Percentiles rank a stretch among this genome's conserved stretches.
Evolutionary conservation across 1,140 invertebrate species (phyloP).

Genomic region (Psix sp.): DNA sequence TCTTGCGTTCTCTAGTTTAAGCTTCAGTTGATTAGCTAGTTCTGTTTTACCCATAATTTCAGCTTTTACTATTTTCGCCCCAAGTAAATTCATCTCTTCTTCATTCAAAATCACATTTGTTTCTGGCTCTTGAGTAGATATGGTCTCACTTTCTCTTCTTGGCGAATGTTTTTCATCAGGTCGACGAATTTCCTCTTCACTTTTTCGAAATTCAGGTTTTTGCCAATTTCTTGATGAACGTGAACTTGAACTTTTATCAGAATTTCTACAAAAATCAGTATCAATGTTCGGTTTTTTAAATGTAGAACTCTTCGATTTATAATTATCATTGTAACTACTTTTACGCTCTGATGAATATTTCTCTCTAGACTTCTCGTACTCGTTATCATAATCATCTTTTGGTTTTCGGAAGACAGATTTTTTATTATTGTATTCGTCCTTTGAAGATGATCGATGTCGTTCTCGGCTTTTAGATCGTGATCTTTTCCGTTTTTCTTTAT

Average conservation of each 20-base stretch:
- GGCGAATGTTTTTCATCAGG: slow-evolving; percentile 21
- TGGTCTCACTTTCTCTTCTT: background rate
- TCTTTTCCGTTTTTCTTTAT: slow-evolving; percentile 29
- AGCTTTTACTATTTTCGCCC: slow-evolving; percentile 92
- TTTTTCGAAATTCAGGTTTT: slow-evolving; percentile 44
- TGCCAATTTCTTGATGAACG: slow-evolving; percentile 62
- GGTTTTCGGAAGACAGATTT: background rate
- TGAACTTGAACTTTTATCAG: slow-evolving; percentile 11
- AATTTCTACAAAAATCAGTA: slow-evolving; percentile 38
- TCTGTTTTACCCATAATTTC: slow-evolving; percentile 90
- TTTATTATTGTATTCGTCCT: background rate
- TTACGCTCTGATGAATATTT: slow-evolving; percentile 10
- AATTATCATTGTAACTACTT: background rate
- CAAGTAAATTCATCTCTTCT: slow-evolving; percentile 91
- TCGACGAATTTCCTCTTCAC: slow-evolving; percentile 40
- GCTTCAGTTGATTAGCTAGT: slow-evolving; percentile 84
- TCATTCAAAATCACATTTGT: slow-evolving; percentile 79
- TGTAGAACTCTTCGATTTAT: background rate
- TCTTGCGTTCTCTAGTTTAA: slow-evolving; percentile 84
- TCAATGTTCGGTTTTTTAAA: slow-evolving; percentile 60
- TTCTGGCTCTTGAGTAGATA: background rate
- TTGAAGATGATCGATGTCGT: slow-evolving; percentile 15
- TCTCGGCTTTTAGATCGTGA: slow-evolving; percentile 61
- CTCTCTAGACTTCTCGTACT: no score
- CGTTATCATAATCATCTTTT: background rate